A percentile compares a stretch with the other conserved stretches of the same genome.
phyloP scores from a whole-genome alignment of 2,888 invertebrate species.

The Siphlonurus alternatus region DNA sequence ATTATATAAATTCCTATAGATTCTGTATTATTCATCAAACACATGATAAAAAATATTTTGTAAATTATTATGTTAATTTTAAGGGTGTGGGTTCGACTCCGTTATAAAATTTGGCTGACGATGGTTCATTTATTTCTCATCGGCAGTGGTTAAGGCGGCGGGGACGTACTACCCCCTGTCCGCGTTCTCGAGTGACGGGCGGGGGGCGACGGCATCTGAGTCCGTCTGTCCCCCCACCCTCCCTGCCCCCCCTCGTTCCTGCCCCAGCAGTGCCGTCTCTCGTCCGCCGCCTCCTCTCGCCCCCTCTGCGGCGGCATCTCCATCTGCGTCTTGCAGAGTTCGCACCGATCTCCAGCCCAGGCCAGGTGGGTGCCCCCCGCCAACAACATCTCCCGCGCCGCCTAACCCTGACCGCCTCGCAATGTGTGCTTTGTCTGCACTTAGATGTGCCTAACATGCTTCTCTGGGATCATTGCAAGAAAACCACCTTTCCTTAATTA shows the following conservation, averaged over 20 bases:
- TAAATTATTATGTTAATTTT: too few species aligned
- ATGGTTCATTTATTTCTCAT: too few species aligned
- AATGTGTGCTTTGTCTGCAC: background rate
- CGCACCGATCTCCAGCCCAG: conserved; percentile 26
- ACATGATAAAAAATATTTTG: too few species aligned
- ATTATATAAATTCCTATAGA: too few species aligned
- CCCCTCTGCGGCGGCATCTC: conserved; percentile 22
- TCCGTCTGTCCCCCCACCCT: conserved; percentile 1
- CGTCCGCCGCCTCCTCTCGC: conserved; percentile 13
- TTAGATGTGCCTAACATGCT: too few species aligned
- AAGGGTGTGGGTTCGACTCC: too few species aligned
- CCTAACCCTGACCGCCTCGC: background rate
- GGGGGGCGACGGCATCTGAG: background rate
- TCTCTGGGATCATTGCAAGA: too few species aligned
- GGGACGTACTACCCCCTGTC: conserved; percentile 83
- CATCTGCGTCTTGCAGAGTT: conserved; percentile 32
- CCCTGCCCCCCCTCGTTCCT: conserved; percentile 4
- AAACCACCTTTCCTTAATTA: too few species aligned
- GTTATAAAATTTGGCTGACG: background rate
- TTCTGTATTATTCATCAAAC: too few species aligned
- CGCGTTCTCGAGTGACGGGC: conserved; percentile 25
- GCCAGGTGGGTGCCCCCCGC: conserved; percentile 2
- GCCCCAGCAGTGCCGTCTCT: conserved; percentile 1
- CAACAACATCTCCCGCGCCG: conserved; percentile 10
- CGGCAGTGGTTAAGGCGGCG: conserved; percentile 79